Percentiles rank a stretch among this genome's conserved stretches.
Conservation (phyloP, 2,797 vertebrate genomes). For the Lacerta agilis region DNA sequence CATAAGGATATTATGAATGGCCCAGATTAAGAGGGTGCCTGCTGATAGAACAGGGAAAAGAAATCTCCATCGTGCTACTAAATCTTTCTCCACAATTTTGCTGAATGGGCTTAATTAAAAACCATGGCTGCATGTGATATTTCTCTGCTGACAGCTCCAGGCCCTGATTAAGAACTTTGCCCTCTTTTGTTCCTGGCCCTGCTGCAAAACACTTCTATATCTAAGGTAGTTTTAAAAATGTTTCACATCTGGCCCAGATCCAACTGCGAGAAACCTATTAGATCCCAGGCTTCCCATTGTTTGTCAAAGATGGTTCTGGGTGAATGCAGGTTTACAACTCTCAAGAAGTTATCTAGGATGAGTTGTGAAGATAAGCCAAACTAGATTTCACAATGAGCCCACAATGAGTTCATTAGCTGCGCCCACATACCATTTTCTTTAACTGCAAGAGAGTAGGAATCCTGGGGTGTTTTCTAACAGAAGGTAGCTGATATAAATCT, state of each 20-base stretch:
- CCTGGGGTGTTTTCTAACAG: too few species aligned
- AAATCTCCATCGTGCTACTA: constrained; percentile 19
- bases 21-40: constrained; percentile 45
- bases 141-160: neutral
- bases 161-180: neutral
- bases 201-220: constrained; percentile 25
- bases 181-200: fast-evolving
- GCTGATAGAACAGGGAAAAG: constrained; percentile 30
- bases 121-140: constrained; percentile 15
- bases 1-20: constrained; percentile 56
- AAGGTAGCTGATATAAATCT: neutral
- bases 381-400: neutral
- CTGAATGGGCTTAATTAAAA: constrained; percentile 8
- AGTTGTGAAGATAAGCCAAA: neutral
- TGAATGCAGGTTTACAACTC: neutral
- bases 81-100: neutral
- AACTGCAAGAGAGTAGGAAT: neutral
- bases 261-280: constrained; percentile 41
- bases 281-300: constrained; percentile 10
- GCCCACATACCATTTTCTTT: neutral
- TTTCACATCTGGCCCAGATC: constrained; percentile 42
- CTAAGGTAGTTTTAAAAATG: constrained; percentile 20
- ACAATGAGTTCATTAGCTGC: neutral
- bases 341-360: neutral
- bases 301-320: fast-evolving